Percentiles rank a stretch among this genome's conserved stretches.
Conservation (phyloP, 2,888 invertebrate genomes). For the Taenaris catops region DNA sequence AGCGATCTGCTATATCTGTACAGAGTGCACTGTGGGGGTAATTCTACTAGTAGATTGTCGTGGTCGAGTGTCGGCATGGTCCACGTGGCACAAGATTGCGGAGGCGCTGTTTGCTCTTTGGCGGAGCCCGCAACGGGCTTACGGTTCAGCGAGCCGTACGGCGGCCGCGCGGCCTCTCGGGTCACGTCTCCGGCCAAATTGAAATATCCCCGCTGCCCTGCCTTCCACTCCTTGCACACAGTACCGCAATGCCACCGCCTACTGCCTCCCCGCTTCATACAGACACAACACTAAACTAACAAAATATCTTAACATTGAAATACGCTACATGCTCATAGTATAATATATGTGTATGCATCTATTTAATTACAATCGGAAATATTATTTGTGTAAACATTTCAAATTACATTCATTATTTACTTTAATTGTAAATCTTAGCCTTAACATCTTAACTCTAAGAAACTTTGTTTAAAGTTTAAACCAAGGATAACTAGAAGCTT, state of each 20-base stretch:
- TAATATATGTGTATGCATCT: too few species aligned
- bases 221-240: constrained; percentile 44
- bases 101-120: constrained; percentile 78
- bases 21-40: constrained; percentile 45
- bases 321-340: too few species aligned
- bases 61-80: constrained; percentile 70
- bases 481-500: constrained; percentile 14
- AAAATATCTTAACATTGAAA: too few species aligned
- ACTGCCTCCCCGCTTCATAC: constrained; percentile 30
- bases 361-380: too few species aligned
- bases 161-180: constrained; percentile 68
- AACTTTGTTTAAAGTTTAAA: constrained; percentile 12
- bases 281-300: constrained; percentile 27
- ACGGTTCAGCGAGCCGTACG: constrained; percentile 75
- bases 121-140: constrained; percentile 68
- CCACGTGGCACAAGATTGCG: constrained; percentile 76
- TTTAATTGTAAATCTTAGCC: constrained; percentile 5
- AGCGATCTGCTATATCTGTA: constrained; percentile 11
- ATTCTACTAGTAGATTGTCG: constrained; percentile 67
- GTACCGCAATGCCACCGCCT: constrained; percentile 28
- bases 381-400: too few species aligned
- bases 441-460: constrained; percentile 9
- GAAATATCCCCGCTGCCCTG: constrained; percentile 69
- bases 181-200: constrained; percentile 75
- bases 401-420: constrained; percentile 4